Evolutionary conservation across 2,113 vertebrate genomes (phyloP).

Genomic region (Spea multiplicata): DNA sequence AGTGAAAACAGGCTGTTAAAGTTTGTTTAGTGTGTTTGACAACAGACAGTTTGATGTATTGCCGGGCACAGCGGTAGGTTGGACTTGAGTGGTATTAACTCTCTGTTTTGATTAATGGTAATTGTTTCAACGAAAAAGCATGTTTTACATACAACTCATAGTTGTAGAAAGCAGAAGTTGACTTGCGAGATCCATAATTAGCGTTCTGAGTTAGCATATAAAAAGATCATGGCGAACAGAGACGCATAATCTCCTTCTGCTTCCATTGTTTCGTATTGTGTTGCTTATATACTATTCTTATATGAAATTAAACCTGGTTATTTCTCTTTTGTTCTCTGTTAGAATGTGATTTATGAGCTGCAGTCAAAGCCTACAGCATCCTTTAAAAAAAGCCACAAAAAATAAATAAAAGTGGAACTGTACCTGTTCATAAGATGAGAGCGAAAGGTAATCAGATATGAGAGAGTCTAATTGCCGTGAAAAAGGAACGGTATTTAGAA

Average conservation of each 20-base stretch:
- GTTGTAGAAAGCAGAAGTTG: slow-evolving; percentile 77
- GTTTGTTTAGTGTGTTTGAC: slow-evolving; percentile 78
- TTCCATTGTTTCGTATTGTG: slow-evolving; percentile 58
- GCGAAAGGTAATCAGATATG: slow-evolving; percentile 38
- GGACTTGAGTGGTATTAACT: slow-evolving; percentile 79
- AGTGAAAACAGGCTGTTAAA: slow-evolving; percentile 71
- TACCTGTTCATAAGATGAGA: slow-evolving; percentile 37
- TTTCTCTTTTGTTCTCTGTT: slow-evolving; percentile 64
- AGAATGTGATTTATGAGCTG: slow-evolving; percentile 61
- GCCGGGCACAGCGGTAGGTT: slow-evolving; percentile 79
- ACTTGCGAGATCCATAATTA: slow-evolving; percentile 75
- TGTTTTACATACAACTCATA: slow-evolving; percentile 74
- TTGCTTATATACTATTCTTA: slow-evolving; percentile 58
- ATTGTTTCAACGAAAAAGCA: slow-evolving; percentile 79
- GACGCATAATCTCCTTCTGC: slow-evolving; percentile 59
- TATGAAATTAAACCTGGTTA: slow-evolving; percentile 67
- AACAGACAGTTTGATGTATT: slow-evolving; percentile 84
- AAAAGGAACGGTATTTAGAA: slow-evolving; percentile 22
- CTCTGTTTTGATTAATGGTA: slow-evolving; percentile 86
- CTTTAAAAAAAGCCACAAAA: slow-evolving; percentile 46
- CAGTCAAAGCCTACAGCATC: slow-evolving; percentile 58
- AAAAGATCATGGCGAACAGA: slow-evolving; percentile 64
- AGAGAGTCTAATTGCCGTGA: slow-evolving; percentile 18
- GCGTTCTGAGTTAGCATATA: slow-evolving; percentile 69
- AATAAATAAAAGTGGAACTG: slow-evolving; percentile 29